Conservation (phyloP, 2,888 invertebrate species). For the Tipula confusa region DNA sequence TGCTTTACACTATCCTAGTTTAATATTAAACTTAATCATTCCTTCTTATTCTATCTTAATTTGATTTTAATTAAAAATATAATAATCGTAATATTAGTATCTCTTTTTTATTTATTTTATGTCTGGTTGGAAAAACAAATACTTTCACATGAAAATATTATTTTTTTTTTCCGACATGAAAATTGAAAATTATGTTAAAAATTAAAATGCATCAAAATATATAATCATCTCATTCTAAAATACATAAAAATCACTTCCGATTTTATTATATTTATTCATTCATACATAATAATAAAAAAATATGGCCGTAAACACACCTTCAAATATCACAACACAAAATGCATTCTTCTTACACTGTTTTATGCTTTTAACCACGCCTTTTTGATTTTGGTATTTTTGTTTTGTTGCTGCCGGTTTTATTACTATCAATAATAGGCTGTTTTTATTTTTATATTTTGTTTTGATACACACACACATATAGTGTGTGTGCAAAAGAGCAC, state of each 20-base stretch:
- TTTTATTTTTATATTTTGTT: conserved; percentile 26
- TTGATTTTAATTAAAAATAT: conserved; percentile 14
- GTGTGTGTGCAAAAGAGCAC: not conserved
- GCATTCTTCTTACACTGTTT: conserved; percentile 26
- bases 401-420: conserved; percentile 29
- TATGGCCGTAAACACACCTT: conserved; percentile 31
- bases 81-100: not conserved
- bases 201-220: not conserved
- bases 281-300: conserved; percentile 21
- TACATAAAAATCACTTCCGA: conserved; percentile 28
- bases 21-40: not conserved
- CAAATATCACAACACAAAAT: conserved; percentile 28
- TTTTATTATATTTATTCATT: conserved; percentile 26
- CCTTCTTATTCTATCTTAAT: not conserved
- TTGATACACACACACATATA: not conserved
- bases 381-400: not conserved
- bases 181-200: not conserved
- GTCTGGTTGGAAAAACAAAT: not conserved
- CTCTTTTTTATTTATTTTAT: not conserved
- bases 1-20: not conserved
- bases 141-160: not conserved
- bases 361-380: conserved; percentile 8
- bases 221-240: conserved; percentile 25
- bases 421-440: conserved; percentile 6
- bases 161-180: too few species aligned